These are phyloP conservation scores for Laticauda colubrina DNA, from an alignment of 2,113 vertebrate species.

Conservation along the genomic window DNA sequence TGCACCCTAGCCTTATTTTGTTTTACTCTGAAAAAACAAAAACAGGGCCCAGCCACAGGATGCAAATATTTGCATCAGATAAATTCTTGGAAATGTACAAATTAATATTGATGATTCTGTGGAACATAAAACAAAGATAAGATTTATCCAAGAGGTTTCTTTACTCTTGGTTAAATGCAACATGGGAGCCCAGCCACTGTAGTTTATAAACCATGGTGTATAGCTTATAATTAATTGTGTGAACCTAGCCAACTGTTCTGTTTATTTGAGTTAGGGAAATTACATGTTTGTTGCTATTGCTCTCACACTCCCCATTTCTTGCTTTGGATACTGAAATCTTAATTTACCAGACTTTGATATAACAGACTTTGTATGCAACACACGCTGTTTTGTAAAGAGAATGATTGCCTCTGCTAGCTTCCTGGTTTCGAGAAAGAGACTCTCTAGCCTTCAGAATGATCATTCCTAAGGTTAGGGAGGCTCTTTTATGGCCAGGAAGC, in stretches of 20 bases:
- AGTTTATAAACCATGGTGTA: background rate
- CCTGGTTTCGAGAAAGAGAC: background rate
- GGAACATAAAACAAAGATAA: background rate
- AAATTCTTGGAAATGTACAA: background rate
- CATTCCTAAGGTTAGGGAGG: background rate
- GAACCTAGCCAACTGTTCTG: background rate
- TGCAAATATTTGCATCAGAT: background rate
- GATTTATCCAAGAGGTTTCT: background rate
- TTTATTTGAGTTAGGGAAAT: background rate
- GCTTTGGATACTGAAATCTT: background rate
- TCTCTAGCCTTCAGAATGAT: background rate
- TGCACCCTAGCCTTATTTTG: background rate
- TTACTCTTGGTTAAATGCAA: background rate
- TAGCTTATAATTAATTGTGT: background rate
- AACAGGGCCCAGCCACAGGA: background rate
- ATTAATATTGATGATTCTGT: background rate
- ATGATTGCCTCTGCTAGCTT: background rate
- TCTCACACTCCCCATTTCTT: background rate
- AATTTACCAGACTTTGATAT: background rate
- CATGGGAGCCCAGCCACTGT: background rate
- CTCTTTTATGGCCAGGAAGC: background rate
- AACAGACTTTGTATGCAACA: background rate
- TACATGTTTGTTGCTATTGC: background rate
- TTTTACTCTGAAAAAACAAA: background rate
- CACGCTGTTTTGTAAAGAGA: background rate